A percentile compares a stretch with the other conserved stretches of the same genome.
These are phyloP conservation scores for Latrodectus elegans DNA, from an alignment of 2,888 invertebrate species.

Conservation along the genomic window DNA sequence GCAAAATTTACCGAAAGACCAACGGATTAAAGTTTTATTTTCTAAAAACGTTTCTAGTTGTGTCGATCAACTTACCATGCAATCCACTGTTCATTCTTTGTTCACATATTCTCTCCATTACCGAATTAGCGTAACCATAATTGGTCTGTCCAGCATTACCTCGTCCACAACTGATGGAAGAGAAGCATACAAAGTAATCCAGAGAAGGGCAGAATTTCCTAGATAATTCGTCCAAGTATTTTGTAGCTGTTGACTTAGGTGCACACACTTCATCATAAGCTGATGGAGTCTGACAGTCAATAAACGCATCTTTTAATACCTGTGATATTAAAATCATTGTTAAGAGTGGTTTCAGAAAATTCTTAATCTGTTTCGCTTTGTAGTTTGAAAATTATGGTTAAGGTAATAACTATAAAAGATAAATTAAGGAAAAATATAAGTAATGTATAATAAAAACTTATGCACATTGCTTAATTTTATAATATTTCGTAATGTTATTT, in stretches of 20 bases:
- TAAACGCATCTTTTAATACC: conserved; percentile 87
- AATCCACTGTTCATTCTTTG: conserved; percentile 86
- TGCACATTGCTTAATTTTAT: too few species aligned
- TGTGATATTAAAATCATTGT: not conserved
- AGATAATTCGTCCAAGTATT: conserved; percentile 86
- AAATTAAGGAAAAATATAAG: too few species aligned
- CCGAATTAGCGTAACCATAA: conserved; percentile 94
- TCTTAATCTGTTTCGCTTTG: too few species aligned
- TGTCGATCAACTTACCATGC: conserved; percentile 79
- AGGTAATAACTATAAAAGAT: too few species aligned
- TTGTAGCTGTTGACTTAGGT: conserved; percentile 89
- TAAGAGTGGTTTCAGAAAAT: too few species aligned
- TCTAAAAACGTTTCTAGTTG: too few species aligned
- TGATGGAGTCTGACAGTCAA: conserved; percentile 87
- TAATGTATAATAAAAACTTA: too few species aligned
- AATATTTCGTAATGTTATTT: too few species aligned
- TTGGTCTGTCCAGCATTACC: conserved; percentile 97
- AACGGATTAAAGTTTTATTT: too few species aligned
- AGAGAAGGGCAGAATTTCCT: conserved; percentile 84
- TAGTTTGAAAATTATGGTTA: too few species aligned
- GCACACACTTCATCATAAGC: conserved; percentile 86
- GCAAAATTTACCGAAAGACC: too few species aligned
- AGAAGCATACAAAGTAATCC: conserved; percentile 96
- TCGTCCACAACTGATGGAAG: conserved; percentile 95
- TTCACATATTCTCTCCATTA: conserved; percentile 96